Conservation (phyloP, 2,888 invertebrate genomes). For the Dasysyrphus albostriatus region DNA sequence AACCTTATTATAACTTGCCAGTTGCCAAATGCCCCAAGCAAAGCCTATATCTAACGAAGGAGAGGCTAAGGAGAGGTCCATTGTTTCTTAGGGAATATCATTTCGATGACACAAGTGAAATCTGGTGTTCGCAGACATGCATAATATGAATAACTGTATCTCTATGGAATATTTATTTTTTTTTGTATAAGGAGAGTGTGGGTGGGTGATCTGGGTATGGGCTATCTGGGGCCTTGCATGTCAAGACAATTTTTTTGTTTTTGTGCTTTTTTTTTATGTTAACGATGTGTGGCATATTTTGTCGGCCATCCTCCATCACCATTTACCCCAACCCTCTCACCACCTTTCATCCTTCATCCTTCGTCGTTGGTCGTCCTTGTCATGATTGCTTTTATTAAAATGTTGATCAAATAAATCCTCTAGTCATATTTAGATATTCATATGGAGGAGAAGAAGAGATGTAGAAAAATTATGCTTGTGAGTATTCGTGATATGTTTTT, state of each 20-base stretch:
- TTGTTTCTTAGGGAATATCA: constrained; percentile 27
- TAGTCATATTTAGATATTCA: constrained; percentile 7
- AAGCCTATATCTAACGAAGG: background rate
- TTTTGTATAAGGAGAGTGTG: too few species aligned
- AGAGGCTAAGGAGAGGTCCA: background rate
- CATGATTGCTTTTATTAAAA: constrained; percentile 55
- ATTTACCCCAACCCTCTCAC: too few species aligned
- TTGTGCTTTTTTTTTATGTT: constrained; percentile 37
- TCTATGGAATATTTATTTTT: constrained; percentile 13
- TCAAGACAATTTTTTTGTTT: constrained; percentile 8
- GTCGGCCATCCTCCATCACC: background rate
- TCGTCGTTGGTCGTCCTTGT: constrained; percentile 10
- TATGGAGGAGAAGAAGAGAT: background rate
- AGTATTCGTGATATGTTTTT: background rate
- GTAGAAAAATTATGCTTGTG: background rate
- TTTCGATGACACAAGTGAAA: constrained; percentile 49
- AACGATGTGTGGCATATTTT: constrained; percentile 44
- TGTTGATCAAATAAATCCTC: constrained; percentile 35
- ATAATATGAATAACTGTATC: constrained; percentile 30
- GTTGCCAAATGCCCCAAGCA: constrained; percentile 12
- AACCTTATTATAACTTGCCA: constrained; percentile 27
- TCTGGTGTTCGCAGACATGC: constrained; percentile 57
- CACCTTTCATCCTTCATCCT: background rate
- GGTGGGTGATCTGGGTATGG: background rate
- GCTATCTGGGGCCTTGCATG: background rate